These are phyloP conservation scores for Dasypus novemcinctus DNA, from an alignment of 2,113 vertebrate species.

Conservation along the genomic window DNA sequence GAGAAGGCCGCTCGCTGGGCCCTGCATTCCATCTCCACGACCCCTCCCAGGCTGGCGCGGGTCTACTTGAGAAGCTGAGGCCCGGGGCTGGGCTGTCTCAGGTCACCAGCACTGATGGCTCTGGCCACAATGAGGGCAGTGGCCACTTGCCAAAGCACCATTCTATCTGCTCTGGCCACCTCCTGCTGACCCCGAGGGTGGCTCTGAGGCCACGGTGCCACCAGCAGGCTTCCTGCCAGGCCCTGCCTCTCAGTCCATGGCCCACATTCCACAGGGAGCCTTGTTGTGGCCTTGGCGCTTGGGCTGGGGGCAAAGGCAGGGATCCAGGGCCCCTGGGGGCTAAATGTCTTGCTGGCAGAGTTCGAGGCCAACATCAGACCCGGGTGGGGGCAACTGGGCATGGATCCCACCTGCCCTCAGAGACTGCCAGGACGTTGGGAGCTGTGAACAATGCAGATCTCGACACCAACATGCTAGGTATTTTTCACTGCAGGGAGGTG, in stretches of 20 bases:
- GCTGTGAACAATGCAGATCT: not conserved
- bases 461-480: not conserved
- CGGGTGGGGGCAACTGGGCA: not conserved
- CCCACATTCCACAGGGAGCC: not conserved
- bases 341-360: slow-evolving; percentile 64
- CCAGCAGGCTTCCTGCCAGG: not conserved
- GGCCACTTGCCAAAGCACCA: not conserved
- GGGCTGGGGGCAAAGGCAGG: not conserved
- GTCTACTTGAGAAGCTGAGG: not conserved
- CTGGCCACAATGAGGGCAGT: not conserved
- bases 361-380: not conserved
- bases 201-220: fast-evolving
- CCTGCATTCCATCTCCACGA: no score
- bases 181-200: not conserved
- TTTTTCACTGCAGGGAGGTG: slow-evolving; percentile 28
- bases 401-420: not conserved
- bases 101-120: fast-evolving
- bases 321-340: fast-evolving
- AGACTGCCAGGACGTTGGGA: slow-evolving; percentile 37
- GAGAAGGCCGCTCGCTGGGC: fast-evolving
- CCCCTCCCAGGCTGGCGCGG: not conserved
- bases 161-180: not conserved
- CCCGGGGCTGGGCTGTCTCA: not conserved
- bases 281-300: not conserved
- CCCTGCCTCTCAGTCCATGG: not conserved